phyloP scores from a whole-genome alignment of 2,888 invertebrate genomes.

The Notocelia uddmanniana region DNA sequence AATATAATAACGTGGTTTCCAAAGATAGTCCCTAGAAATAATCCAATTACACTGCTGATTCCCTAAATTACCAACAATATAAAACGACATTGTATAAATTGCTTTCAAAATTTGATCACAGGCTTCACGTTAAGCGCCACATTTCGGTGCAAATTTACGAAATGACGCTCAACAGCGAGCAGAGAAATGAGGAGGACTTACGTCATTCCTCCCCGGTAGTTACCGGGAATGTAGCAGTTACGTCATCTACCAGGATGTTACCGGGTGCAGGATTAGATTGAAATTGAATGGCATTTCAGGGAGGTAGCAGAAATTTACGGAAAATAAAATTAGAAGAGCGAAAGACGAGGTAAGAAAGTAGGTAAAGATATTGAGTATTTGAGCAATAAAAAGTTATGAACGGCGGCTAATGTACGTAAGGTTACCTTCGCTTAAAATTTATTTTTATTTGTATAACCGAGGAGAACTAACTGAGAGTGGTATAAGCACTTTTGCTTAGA shows the following conservation, averaged over 20 bases:
- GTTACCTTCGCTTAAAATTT: background rate
- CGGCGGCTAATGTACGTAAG: constrained; percentile 5
- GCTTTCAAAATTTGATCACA: constrained; percentile 57
- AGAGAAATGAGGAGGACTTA: constrained; percentile 63
- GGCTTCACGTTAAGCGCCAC: constrained; percentile 53
- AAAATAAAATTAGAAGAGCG: constrained; percentile 48
- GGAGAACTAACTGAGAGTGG: background rate
- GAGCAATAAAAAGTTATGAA: constrained; percentile 37
- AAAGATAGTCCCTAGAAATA: constrained; percentile 8
- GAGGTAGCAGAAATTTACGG: constrained; percentile 56
- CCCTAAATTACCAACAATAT: constrained; percentile 53
- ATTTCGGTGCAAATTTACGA: constrained; percentile 59
- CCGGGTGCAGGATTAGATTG: constrained; percentile 69
- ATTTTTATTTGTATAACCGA: constrained; percentile 3
- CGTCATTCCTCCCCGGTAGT: constrained; percentile 62
- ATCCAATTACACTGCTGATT: constrained; percentile 41
- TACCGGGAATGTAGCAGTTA: constrained; percentile 57
- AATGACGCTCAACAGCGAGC: constrained; percentile 50
- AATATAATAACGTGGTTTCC: background rate
- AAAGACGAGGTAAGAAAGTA: constrained; percentile 29
- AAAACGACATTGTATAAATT: constrained; percentile 51
- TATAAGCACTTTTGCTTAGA: background rate
- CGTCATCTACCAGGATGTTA: constrained; percentile 62
- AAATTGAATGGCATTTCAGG: constrained; percentile 69
- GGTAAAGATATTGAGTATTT: constrained; percentile 12